A percentile compares a stretch with the other conserved stretches of the same genome.
Conservation (phyloP, 2,888 invertebrate genomes). For the Amblyteles armatorius region DNA sequence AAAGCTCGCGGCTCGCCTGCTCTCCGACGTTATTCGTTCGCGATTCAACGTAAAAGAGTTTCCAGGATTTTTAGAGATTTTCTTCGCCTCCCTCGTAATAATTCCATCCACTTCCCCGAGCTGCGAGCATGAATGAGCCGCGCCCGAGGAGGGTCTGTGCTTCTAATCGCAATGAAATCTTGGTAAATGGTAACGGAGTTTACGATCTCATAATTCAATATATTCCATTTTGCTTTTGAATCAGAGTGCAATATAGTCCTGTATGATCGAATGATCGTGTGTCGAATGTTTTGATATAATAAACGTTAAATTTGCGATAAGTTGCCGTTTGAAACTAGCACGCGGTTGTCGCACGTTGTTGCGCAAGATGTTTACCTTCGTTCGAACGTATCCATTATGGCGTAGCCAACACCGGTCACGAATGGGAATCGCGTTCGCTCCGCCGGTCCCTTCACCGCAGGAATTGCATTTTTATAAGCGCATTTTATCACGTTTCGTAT, state of each 20-base stretch:
- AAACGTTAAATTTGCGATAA: slow-evolving; percentile 61
- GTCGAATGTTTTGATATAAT: not conserved
- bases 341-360: slow-evolving; percentile 73
- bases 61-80: not conserved
- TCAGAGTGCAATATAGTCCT: not conserved
- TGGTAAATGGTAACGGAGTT: not conserved
- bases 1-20: not conserved
- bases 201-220: not conserved
- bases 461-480: slow-evolving; percentile 7
- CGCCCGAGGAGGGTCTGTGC: not conserved
- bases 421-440: slow-evolving; percentile 39
- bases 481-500: slow-evolving; percentile 22
- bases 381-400: slow-evolving; percentile 41
- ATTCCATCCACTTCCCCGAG: not conserved
- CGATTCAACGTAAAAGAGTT: slow-evolving; percentile 2
- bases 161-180: not conserved
- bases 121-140: not conserved
- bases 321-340: slow-evolving; percentile 74
- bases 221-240: not conserved
- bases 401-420: slow-evolving; percentile 41
- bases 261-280: not conserved
- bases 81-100: not conserved
- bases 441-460: slow-evolving; percentile 30
- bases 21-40: not conserved
- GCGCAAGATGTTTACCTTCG: slow-evolving; percentile 62